Percentiles rank a stretch among this genome's conserved stretches.
These are phyloP conservation scores for Bursaphelenchus mucronatus DNA, from an alignment of 1,140 invertebrate species.

Conservation along the genomic window DNA sequence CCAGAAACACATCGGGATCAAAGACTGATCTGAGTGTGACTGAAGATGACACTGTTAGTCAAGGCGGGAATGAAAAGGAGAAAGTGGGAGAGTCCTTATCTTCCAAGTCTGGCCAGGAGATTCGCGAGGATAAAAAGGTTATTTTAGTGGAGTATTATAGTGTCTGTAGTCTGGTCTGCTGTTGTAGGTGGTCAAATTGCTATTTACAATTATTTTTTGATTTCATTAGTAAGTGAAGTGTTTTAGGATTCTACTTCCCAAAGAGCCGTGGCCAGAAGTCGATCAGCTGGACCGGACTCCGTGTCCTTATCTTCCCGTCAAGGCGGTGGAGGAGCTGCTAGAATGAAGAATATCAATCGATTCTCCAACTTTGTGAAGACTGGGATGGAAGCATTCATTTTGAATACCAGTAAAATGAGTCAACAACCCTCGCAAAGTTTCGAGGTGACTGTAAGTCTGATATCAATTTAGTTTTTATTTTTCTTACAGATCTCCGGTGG, in stretches of 20 bases:
- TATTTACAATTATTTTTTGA: slow-evolving; percentile 12
- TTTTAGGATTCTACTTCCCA: slow-evolving; percentile 23
- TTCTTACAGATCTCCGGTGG: slow-evolving; percentile 66
- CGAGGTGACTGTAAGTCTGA: slow-evolving; percentile 65
- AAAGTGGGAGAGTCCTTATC: slow-evolving; percentile 18
- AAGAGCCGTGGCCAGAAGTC: slow-evolving; percentile 33
- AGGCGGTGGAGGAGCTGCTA: slow-evolving; percentile 29
- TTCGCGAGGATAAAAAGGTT: neutral
- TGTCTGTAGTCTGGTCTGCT: slow-evolving; percentile 13
- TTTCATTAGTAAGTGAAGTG: slow-evolving; percentile 1
- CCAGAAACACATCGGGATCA: slow-evolving; percentile 26
- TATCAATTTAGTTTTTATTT: slow-evolving; percentile 16
- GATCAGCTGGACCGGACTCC: slow-evolving; percentile 45
- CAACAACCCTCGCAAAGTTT: slow-evolving; percentile 75
- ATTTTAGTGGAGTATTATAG: slow-evolving; percentile 5
- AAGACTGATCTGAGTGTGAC: slow-evolving; percentile 35
- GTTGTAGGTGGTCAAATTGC: neutral
- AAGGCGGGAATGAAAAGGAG: slow-evolving; percentile 1
- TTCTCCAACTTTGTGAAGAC: slow-evolving; percentile 88
- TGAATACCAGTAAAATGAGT: slow-evolving; percentile 72
- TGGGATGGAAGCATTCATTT: slow-evolving; percentile 82
- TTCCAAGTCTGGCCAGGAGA: slow-evolving; percentile 17
- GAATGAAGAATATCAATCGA: slow-evolving; percentile 50
- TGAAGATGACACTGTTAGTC: slow-evolving; percentile 23
- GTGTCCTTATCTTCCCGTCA: slow-evolving; percentile 24